Evolutionary conservation across 2,888 invertebrate species (phyloP).

Genomic region (Heliconius ismenius): DNA sequence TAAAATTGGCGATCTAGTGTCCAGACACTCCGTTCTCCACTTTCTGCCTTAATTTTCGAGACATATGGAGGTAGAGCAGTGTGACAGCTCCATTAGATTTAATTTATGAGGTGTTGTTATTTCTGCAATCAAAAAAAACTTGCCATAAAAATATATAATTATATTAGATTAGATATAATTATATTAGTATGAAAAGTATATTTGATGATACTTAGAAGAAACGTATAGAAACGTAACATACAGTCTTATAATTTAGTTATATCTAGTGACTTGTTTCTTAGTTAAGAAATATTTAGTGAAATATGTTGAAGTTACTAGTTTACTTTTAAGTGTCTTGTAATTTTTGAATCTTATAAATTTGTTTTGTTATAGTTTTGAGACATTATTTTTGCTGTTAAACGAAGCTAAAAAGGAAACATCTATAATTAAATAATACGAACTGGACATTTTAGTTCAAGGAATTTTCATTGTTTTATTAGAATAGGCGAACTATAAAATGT

Average conservation of each 20-base stretch:
- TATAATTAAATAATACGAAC: conserved; percentile 24
- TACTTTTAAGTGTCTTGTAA: too few relatives aligned
- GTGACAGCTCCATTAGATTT: too few relatives aligned
- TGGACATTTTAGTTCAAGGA: conserved; percentile 45
- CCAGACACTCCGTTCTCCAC: neutral
- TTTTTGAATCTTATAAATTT: too few relatives aligned
- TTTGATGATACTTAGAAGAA: neutral
- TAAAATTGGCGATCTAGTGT: neutral
- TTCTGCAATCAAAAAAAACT: too few relatives aligned
- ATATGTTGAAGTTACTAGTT: too few relatives aligned
- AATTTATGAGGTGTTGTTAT: too few relatives aligned
- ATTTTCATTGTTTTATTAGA: conserved; percentile 34
- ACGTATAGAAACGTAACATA: neutral
- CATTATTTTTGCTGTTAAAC: neutral
- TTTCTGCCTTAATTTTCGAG: neutral
- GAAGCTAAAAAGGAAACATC: neutral
- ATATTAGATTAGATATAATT: neutral
- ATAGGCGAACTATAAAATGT: conserved; percentile 52
- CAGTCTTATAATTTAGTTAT: too few relatives aligned
- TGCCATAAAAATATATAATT: neutral
- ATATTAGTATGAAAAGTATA: neutral
- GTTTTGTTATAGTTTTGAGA: neutral
- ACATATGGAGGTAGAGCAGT: too few relatives aligned
- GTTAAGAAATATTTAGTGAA: too few relatives aligned
- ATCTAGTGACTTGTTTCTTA: too few relatives aligned